Base-by-base conservation (phyloP, 2,113 vertebrate genomes). In the Orientallactaga bullata region DNA sequence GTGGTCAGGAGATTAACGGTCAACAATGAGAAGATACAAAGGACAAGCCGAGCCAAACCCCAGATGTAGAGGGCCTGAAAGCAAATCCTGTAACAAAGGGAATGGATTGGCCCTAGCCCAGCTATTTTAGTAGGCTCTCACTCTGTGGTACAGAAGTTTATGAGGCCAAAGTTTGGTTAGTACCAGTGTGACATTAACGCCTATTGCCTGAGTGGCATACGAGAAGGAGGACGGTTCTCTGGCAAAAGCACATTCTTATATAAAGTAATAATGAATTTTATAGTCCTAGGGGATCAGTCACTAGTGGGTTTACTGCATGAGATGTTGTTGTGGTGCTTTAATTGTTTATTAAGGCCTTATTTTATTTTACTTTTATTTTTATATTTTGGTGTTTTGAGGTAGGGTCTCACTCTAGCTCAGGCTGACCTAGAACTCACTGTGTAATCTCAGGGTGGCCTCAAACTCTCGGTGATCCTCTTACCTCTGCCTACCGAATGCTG, bases 231-330 rank as follows among this genome's bases (percentile, higher is more conserved):
- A 88, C 39, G 55, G 81, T 72, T 93, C 68, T 82, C 85, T 85
- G 78, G 74, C 82, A 79, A 88, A 60, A 88, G 32, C 18, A 21
- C 16, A 26, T 71, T 74, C n/a, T 78, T 73, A 82, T 32, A 66
- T 77, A 85, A 84, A 87, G 28, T 63, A 82, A 39, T 82, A 35
- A 91, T 94, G 72, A 93, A 51, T 95, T 74, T 72, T 18, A 77
- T 28, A 82, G 55, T 12, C 35, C 8, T 91, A 86, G 65, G 23
- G 0, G 80, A 66, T 78, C 77, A 35, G 69, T 82, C 95, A 3
- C 21, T 72, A 94, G 82, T 85, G 86, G 24, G 42, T 95, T 96
- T 93, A 47, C 80, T 96, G 84, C 7, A 92, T 47, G 88, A 96
- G 42, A 73, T 13, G 74, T 37, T 13, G 0, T 82, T 90, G 74